Evolutionary conservation across 2,113 vertebrate genomes (phyloP).

Genomic region (Ancistrus triradiatus): DNA sequence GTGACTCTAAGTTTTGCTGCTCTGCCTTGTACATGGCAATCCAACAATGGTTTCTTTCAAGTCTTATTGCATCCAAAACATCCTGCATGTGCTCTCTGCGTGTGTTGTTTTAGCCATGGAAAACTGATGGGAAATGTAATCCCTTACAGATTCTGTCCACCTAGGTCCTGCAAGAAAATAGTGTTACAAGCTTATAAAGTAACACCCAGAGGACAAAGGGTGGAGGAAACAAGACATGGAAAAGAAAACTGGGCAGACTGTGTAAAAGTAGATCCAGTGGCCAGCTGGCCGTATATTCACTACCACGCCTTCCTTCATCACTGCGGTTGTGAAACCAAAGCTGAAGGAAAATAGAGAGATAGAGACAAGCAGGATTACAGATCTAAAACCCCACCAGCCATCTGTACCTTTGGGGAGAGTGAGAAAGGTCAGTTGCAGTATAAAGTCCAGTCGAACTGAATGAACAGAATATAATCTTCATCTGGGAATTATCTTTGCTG

Average conservation of each 20-base stretch:
- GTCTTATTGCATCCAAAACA: background rate
- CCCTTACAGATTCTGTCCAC: background rate
- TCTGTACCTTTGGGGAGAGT: constrained; percentile 39
- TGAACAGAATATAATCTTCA: constrained; percentile 43
- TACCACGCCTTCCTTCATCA: constrained; percentile 59
- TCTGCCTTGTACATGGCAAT: background rate
- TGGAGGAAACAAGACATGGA: constrained; percentile 8
- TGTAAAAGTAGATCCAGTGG: constrained; percentile 44
- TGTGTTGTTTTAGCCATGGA: background rate
- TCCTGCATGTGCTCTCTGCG: background rate
- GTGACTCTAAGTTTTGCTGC: no score
- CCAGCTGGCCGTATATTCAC: constrained; percentile 43
- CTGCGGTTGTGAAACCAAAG: constrained; percentile 55
- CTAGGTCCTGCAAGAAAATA: background rate
- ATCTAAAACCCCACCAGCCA: constrained; percentile 43
- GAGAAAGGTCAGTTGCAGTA: constrained; percentile 27
- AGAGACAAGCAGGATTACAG: constrained; percentile 38
- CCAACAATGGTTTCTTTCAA: background rate
- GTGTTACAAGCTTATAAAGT: no score
- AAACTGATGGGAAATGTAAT: background rate
- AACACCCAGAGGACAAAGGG: background rate
- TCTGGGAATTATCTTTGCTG: constrained; percentile 18
- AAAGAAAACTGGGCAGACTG: constrained; percentile 53
- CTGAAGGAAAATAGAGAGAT: constrained; percentile 36
- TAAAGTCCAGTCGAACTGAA: constrained; percentile 44